Evolutionary conservation across 2,888 invertebrate species (phyloP).

Genomic region (Ochlodes sylvanus): DNA sequence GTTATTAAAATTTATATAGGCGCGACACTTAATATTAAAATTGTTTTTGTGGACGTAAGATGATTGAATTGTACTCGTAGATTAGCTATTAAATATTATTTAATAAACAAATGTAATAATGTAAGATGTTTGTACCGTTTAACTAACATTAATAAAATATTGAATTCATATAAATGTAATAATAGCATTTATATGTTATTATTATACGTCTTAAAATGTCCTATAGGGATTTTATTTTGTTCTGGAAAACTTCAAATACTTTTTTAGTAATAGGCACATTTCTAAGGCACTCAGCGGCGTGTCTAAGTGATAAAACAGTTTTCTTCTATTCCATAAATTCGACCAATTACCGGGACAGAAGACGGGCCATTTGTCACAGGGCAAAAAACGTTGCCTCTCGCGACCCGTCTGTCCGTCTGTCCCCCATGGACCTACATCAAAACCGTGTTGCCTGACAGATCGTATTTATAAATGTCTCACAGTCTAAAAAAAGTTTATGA

Average conservation of each 20-base stretch:
- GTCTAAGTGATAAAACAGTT: slow-evolving; percentile 49
- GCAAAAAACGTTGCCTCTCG: slow-evolving; percentile 62
- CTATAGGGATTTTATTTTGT: slow-evolving; percentile 14
- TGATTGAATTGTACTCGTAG: too few relatives aligned
- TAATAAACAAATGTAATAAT: too few relatives aligned
- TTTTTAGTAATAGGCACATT: slow-evolving; percentile 28
- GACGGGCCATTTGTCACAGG: slow-evolving; percentile 73
- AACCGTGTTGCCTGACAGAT: slow-evolving; percentile 69
- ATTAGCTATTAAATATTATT: too few relatives aligned
- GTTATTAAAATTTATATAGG: too few relatives aligned
- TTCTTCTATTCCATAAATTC: slow-evolving; percentile 64
- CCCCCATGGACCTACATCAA: slow-evolving; percentile 70
- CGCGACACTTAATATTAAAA: too few relatives aligned
- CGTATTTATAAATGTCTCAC: slow-evolving; percentile 62
- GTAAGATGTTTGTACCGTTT: too few relatives aligned
- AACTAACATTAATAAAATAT: background rate
- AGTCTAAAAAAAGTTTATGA: slow-evolving; percentile 36
- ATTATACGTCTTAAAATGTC: background rate
- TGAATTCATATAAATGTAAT: too few relatives aligned
- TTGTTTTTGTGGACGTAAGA: too few relatives aligned
- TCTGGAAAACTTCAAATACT: slow-evolving; percentile 28
- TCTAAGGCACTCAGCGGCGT: slow-evolving; percentile 32
- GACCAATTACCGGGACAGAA: slow-evolving; percentile 69
- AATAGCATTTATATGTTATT: background rate
- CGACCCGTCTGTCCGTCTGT: slow-evolving; percentile 74